Evolutionary conservation across 2,888 invertebrate genomes (phyloP).

Genomic region (Stenolophus ochropezus): DNA sequence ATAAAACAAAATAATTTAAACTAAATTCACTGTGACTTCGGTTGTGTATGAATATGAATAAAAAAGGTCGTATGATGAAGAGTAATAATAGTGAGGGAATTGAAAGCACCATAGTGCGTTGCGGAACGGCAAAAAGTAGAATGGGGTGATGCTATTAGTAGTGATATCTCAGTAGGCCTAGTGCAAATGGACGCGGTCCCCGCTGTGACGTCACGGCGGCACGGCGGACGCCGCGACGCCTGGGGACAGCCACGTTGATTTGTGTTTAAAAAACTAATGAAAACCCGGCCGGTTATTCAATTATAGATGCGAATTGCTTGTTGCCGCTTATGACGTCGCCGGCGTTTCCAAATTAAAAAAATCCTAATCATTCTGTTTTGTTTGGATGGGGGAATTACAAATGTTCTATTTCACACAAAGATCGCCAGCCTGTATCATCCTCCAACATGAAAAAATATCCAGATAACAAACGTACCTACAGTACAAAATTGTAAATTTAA

Average conservation of each 20-base stretch:
- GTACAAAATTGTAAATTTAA: too few relatives aligned
- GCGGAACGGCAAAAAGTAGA: neutral
- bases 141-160: neutral
- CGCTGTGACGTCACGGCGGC: neutral
- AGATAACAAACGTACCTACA: too few relatives aligned
- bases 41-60: too few relatives aligned
- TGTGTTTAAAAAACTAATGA: slow-evolving; percentile 58
- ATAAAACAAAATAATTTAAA: too few relatives aligned
- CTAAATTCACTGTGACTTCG: too few relatives aligned
- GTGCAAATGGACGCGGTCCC: slow-evolving; percentile 13
- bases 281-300: slow-evolving; percentile 55
- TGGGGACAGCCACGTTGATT: slow-evolving; percentile 47
- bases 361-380: slow-evolving; percentile 52
- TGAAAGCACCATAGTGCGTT: neutral
- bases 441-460: too few relatives aligned
- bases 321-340: slow-evolving; percentile 40
- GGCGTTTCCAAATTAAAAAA: slow-evolving; percentile 50
- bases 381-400: slow-evolving; percentile 1
- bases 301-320: slow-evolving; percentile 58
- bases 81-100: neutral
- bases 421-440: too few relatives aligned
- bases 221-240: slow-evolving; percentile 33
- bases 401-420: neutral
- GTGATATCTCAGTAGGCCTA: neutral
- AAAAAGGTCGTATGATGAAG: too few relatives aligned